Evolutionary conservation across 2,113 vertebrate genomes (phyloP).

Genomic region (Phalacrocorax pelagicus): DNA sequence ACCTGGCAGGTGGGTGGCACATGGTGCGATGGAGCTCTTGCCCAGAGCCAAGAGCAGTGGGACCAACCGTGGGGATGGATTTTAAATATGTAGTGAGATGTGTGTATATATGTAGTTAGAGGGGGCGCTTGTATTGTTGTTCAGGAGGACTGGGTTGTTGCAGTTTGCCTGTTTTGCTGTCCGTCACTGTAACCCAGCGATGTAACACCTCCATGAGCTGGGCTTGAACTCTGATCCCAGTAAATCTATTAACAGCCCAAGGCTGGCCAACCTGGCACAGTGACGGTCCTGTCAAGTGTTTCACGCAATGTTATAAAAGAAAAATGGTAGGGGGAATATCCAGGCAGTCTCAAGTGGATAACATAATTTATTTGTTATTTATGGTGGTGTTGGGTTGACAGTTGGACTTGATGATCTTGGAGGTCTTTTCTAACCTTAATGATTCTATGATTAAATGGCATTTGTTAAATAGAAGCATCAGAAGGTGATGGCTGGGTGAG

Average conservation of each 20-base stretch:
- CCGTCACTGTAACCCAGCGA: not conserved
- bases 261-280: not conserved
- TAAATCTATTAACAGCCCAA: not conserved
- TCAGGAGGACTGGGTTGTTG: not conserved
- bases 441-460: not conserved
- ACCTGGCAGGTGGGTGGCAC: not conserved
- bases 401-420: too few species aligned
- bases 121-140: not conserved
- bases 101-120: not conserved
- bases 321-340: not conserved
- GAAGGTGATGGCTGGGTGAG: not conserved
- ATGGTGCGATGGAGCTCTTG: not conserved
- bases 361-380: not conserved
- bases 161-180: not conserved
- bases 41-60: fast-evolving
- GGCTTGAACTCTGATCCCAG: not conserved
- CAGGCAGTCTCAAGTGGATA: not conserved
- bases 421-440: too few species aligned
- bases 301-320: not conserved
- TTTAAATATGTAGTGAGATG: not conserved
- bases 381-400: too few species aligned
- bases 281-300: not conserved
- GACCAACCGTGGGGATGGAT: not conserved
- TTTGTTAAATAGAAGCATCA: not conserved
- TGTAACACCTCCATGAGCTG: not conserved